Base-by-base conservation (phyloP, 2,888 invertebrate genomes). In the Drosophila prostipennis region DNA sequence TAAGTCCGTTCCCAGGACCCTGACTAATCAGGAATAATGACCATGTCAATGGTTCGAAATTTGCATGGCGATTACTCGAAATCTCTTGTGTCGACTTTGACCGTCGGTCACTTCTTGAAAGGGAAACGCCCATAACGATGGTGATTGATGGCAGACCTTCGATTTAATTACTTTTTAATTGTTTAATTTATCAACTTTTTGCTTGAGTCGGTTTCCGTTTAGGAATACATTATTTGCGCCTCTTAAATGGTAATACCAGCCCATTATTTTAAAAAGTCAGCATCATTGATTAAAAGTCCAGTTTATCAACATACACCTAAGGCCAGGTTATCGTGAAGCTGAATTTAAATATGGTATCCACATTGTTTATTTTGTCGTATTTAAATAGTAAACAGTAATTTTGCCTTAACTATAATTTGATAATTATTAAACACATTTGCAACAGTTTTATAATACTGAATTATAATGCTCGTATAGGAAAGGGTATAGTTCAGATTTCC, bases 1-100 rank as follows among this genome's bases (percentile, higher is more conserved):
- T 16, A 16, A 23, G 10, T 16, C 14, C n/a, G 39, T 34, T 29
- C n/a, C 13, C 49, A 42, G 36, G 59, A 48, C 72, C 83, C 73
- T 65, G 74, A 77, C 89, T 80, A 84, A 87, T 83, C 89, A 78
- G 75, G 88, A 80, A 65, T 85, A 65, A 59, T 61, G 56, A 57
- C 40, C 37, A 42, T 26, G 60, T 53, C 53, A 42, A 34, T 29
- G 54, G 34, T 14, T 36, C 13, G 40, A 45, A 43, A 57, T 76
- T 76, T 74, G 77, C 77, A 65, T 86, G 46, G 45, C 43, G 76
- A 74, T 80, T 79, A 72, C 54, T 37, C 55, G 56, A 72, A 82
- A 87, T 75, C 86, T 72, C 52, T 64, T 57, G 74, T 69, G 71
- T 70, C 65, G 68, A 57, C 53, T 60, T 51, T 29, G 54, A 23